Evolutionary conservation across 64 coral and sea anemone species (phyloP).

Genomic region (Orbicella faveolata): DNA sequence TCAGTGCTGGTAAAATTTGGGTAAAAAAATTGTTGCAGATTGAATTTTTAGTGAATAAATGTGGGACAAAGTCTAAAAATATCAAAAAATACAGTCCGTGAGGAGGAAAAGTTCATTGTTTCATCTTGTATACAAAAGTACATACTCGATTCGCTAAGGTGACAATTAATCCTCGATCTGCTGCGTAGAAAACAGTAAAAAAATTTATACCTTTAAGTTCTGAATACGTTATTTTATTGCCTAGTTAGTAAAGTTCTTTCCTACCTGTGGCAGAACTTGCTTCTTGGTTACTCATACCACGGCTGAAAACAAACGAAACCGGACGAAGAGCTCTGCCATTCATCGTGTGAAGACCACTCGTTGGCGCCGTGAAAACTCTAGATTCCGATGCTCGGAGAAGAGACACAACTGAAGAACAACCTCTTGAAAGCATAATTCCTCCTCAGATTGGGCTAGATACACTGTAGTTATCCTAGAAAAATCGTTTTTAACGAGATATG

Average conservation of each 20-base stretch:
- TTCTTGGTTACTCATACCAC: not conserved
- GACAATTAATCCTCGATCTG: too few species aligned
- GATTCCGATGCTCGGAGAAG: conserved; percentile 14
- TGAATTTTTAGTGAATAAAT: not conserved
- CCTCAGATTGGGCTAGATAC: not conserved
- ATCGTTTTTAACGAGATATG: not conserved
- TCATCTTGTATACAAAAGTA: not conserved
- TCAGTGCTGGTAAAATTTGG: too few species aligned
- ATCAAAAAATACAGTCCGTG: too few species aligned
- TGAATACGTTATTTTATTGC: not conserved
- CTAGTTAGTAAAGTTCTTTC: not conserved
- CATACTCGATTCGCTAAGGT: not conserved
- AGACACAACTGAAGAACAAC: not conserved
- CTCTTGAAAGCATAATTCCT: conserved; percentile 2
- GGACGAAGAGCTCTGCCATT: not conserved
- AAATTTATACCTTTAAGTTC: not conserved
- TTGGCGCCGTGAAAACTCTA: not conserved
- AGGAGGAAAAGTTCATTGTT: not conserved
- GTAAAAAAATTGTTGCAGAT: too few species aligned
- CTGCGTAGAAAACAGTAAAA: too few species aligned
- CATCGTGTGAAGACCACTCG: not conserved
- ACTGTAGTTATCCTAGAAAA: not conserved
- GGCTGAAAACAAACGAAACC: not conserved
- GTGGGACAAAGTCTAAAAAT: not conserved
- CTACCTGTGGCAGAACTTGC: not conserved